Evolutionary conservation across 35 echinoderm and acorn worm species (phyloP).

Genomic region (Strongylocentrotus purpuratus): DNA sequence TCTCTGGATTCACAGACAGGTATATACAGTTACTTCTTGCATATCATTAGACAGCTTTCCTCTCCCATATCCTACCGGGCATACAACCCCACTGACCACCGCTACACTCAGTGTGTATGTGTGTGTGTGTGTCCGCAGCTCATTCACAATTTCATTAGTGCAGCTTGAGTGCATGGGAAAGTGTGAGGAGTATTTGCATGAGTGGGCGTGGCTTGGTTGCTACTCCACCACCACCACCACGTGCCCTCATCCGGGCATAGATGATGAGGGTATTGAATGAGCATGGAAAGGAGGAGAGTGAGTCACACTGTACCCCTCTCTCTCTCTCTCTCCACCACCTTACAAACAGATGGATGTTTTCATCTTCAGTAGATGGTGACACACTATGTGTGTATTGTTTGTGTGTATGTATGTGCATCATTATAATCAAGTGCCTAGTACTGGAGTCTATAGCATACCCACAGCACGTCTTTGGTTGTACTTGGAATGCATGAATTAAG

Average conservation of each 20-base stretch:
- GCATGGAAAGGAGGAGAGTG: background rate
- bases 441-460: background rate
- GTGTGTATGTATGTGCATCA: slow-evolving; percentile 14
- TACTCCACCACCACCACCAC: background rate
- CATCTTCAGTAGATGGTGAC: background rate
- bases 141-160: slow-evolving; percentile 18
- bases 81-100: background rate
- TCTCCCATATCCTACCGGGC: background rate
- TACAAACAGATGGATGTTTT: background rate
- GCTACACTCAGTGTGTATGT: background rate
- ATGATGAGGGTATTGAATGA: background rate
- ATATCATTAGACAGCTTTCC: background rate
- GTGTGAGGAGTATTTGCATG: slow-evolving; percentile 8
- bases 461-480: background rate
- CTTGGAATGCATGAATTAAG: background rate
- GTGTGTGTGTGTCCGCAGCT: background rate
- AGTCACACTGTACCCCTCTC: background rate
- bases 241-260: background rate
- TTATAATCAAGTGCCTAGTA: background rate
- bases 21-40: slow-evolving; percentile 5
- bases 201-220: background rate
- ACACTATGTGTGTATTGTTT: slow-evolving; percentile 22
- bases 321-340: background rate
- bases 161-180: slow-evolving; percentile 1
- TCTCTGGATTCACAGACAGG: background rate